A percentile compares a stretch with the other conserved stretches of the same genome.
Evolutionary conservation across 2,113 vertebrate species (phyloP).

Genomic region (Trematocara macrostoma): DNA sequence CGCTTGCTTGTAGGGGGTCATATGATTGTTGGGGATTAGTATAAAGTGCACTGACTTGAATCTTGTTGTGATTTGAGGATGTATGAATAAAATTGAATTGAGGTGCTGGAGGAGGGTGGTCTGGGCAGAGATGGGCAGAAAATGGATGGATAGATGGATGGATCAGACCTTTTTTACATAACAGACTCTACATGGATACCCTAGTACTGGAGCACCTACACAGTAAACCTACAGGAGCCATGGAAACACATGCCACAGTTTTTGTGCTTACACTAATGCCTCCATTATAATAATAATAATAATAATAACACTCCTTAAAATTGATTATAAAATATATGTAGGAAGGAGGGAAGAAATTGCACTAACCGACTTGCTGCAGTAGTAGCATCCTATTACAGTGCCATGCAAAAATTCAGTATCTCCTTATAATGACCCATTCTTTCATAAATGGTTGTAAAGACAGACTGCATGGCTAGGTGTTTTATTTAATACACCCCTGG

Average conservation of each 20-base stretch:
- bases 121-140: neutral
- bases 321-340: neutral
- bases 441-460: neutral
- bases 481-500: neutral
- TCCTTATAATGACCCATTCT: neutral
- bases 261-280: neutral
- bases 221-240: neutral
- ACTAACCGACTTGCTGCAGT: neutral
- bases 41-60: neutral
- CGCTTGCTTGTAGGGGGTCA: accelerated
- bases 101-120: neutral
- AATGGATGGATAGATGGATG: neutral
- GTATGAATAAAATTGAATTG: neutral
- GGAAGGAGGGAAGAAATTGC: neutral
- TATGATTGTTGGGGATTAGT: neutral
- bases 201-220: neutral
- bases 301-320: neutral
- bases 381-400: neutral
- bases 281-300: neutral
- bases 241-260: neutral
- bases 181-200: neutral
- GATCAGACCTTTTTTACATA: neutral
- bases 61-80: neutral
- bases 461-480: neutral
- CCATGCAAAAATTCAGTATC: neutral